These are phyloP conservation scores for Tragelaphus scriptus DNA, from an alignment of 2,113 vertebrate genomes.

Conservation along the genomic window DNA sequence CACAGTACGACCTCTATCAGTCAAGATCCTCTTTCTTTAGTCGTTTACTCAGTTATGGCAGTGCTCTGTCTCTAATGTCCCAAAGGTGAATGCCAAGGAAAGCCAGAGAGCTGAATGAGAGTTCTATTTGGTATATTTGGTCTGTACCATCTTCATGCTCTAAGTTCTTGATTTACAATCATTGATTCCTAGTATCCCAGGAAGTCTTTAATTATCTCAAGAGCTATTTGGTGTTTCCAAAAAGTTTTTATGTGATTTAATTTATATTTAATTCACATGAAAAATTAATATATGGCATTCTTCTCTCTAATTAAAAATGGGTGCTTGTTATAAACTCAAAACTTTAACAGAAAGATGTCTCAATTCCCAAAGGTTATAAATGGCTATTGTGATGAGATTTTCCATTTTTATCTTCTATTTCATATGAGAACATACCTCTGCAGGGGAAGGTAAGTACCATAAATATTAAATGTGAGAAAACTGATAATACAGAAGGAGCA, in stretches of 20 bases:
- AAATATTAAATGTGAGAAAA: neutral
- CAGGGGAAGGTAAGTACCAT: neutral
- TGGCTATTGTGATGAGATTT: neutral
- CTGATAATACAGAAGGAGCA: neutral
- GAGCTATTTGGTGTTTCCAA: neutral
- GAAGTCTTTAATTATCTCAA: neutral
- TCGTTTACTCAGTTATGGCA: neutral
- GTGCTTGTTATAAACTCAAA: neutral
- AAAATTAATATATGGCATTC: neutral
- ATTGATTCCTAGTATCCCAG: neutral
- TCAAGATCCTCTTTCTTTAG: neutral
- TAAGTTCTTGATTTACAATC: neutral
- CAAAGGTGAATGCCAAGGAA: neutral
- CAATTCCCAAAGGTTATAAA: neutral
- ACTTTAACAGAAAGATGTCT: neutral
- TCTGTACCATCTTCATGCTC: neutral
- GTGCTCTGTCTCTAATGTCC: neutral
- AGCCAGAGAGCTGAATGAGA: neutral
- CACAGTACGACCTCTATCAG: neutral
- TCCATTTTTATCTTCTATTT: neutral
- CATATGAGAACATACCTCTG: neutral
- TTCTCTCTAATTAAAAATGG: neutral
- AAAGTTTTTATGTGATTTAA: neutral
- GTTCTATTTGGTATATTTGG: neutral
- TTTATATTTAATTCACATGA: neutral